Evolutionary conservation across 2,113 vertebrate genomes (phyloP), one percentile per base, ranked within the genome.

Genomic region (Dasyurus viverrinus): DNA sequence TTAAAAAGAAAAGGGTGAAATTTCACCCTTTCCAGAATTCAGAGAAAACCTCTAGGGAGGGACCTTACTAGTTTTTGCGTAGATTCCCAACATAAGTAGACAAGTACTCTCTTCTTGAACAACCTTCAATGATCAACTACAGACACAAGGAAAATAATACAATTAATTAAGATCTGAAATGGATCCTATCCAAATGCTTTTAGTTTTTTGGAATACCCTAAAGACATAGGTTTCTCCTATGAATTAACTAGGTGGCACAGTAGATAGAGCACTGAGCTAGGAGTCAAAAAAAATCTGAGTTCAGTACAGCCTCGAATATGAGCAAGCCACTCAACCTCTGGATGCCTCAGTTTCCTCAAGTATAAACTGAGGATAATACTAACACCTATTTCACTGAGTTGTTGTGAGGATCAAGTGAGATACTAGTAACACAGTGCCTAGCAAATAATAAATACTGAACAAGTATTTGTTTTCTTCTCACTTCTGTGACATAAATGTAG

Each of bases 161-260:
- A 12, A 3, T 53, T 90, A 92, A 89, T 84, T 24, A 47, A 53
- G 89, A 46, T 68, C 91, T 94, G 90, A n/a, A 92, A 93, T 76
- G 84, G 26, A 53, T 46, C 55, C 30, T n/a, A 53, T 36, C 57
- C 9, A 89, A 68, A 92, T 54, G 91, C 24, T 50, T 90, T 7
- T 68, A n/a, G n/a, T 60, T 27, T 60, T 60, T 30, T 60, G 10
- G 26, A 60, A 60, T 60, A 60, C 30, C 57, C 30, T 2, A 60
- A 60, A 60, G 57, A 30, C 10, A 30, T 60, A n/a, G 57, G 57
- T 36, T 60, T 60, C 57, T 36, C 57, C 57, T 60, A 30, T 30
- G 12, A 30, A 60, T 60, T 30, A 30, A 3, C 36, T 76, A n/a
- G 14, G 30, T 76, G 60, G 14, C 30, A 76, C 4, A n/a, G 60